Percentiles rank a stretch among this genome's conserved stretches.
Evolutionary conservation across 1,140 invertebrate genomes (phyloP).

Genomic region (Trichogramma pretiosum): DNA sequence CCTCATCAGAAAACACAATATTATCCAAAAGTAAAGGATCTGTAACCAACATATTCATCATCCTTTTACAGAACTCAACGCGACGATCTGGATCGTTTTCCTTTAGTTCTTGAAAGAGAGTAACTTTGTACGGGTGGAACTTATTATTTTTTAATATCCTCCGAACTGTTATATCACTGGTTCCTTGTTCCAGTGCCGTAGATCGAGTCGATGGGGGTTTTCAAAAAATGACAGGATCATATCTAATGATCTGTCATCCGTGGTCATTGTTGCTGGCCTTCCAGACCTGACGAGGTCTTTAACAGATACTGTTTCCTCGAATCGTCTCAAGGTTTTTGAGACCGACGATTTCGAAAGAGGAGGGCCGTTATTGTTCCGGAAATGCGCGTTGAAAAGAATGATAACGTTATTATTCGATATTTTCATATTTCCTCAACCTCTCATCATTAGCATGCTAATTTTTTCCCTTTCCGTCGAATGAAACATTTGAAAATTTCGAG

Average conservation of each 20-base stretch:
- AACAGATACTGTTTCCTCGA: no score
- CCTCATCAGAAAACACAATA: no score
- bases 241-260: no score
- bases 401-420: not conserved
- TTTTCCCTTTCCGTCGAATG: not conserved
- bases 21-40: no score
- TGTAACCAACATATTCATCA: constrained; percentile 21
- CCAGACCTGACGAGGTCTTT: no score
- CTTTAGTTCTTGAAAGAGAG: constrained; percentile 18
- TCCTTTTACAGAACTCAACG: constrained; percentile 20
- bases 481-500: not conserved
- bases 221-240: constrained; percentile 4
- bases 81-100: constrained; percentile 19
- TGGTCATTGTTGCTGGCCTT: no score
- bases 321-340: not conserved
- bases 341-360: no score
- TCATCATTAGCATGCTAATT: constrained; percentile 4
- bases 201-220: constrained; percentile 13
- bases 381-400: not conserved
- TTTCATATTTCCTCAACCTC: not conserved
- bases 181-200: constrained; percentile 2
- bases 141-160: constrained; percentile 16
- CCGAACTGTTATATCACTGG: constrained; percentile 7
- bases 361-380: not conserved
- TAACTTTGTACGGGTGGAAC: constrained; percentile 23